Conservation (phyloP, 2,113 vertebrate genomes). For the Gambusia holbrooki region DNA sequence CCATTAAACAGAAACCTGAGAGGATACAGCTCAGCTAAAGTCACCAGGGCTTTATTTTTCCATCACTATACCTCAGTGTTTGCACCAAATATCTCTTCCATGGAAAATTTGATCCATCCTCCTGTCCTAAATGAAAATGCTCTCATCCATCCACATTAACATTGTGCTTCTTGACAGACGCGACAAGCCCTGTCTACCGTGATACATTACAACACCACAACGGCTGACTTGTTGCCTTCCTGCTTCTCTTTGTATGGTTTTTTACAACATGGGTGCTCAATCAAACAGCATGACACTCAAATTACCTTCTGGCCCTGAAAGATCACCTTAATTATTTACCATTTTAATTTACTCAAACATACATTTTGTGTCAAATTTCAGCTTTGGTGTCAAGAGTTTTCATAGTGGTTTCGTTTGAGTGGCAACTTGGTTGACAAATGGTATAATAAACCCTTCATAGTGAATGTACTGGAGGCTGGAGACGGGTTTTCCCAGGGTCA, state of each 20-base stretch:
- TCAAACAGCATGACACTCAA: slow-evolving; percentile 67
- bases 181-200: slow-evolving; percentile 44
- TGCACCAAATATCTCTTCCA: slow-evolving; percentile 35
- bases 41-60: slow-evolving; percentile 22
- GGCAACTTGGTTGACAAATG: slow-evolving; percentile 20
- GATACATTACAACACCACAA: slow-evolving; percentile 68
- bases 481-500: slow-evolving; percentile 13
- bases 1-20: background rate
- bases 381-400: slow-evolving; percentile 61
- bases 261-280: slow-evolving; percentile 62
- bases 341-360: slow-evolving; percentile 75
- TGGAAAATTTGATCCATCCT: slow-evolving; percentile 56
- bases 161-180: slow-evolving; percentile 42
- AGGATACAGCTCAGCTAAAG: background rate
- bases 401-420: slow-evolving; percentile 48
- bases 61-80: background rate
- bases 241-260: slow-evolving; percentile 66
- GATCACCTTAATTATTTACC: slow-evolving; percentile 72
- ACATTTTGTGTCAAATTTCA: slow-evolving; percentile 68
- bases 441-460: slow-evolving; percentile 9
- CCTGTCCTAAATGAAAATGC: slow-evolving; percentile 50
- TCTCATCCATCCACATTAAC: slow-evolving; percentile 48
- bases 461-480: slow-evolving; percentile 7
- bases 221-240: slow-evolving; percentile 50
- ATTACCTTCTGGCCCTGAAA: slow-evolving; percentile 66